A percentile compares a stretch with the other conserved stretches of the same genome.
Evolutionary conservation across 1,140 invertebrate species (phyloP).

Genomic region (Harlomillsia oculata): DNA sequence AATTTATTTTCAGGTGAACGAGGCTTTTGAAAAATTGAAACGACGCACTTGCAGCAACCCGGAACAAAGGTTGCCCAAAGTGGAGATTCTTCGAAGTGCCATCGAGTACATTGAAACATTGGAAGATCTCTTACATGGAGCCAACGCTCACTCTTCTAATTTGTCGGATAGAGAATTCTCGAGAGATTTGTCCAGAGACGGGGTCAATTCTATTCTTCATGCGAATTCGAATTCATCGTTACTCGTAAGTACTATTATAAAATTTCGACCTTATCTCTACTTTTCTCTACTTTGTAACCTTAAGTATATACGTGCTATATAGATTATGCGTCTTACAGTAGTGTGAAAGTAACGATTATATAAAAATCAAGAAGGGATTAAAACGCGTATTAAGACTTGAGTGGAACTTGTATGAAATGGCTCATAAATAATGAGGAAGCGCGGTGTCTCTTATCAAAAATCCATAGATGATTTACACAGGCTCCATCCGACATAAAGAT

Average conservation of each 20-base stretch:
- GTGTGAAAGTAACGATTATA: background rate
- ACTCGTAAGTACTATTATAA: slow-evolving; percentile 24
- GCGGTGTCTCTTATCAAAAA: too few species aligned
- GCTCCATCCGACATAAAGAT: too few species aligned
- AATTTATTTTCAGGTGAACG: slow-evolving; percentile 90
- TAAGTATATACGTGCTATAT: background rate
- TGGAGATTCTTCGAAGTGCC: slow-evolving; percentile 90
- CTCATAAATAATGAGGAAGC: too few species aligned
- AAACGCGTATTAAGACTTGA: too few species aligned
- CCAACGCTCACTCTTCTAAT: background rate
- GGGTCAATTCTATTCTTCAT: slow-evolving; percentile 7
- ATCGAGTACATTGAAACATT: slow-evolving; percentile 96
- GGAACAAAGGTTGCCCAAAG: slow-evolving; percentile 89
- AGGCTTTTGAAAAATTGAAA: slow-evolving; percentile 92
- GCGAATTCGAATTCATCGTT: slow-evolving; percentile 24
- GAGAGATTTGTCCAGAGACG: slow-evolving; percentile 27
- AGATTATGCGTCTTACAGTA: background rate
- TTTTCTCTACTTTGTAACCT: background rate
- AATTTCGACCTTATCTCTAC: too few species aligned
- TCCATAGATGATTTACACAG: too few species aligned
- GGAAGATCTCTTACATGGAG: slow-evolving; percentile 63
- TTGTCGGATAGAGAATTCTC: slow-evolving; percentile 2
- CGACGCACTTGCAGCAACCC: slow-evolving; percentile 84
- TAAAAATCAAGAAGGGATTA: background rate
- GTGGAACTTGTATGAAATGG: too few species aligned